Evolutionary conservation across 2,888 invertebrate species (phyloP).

Genomic region (Drosophila ustulata): DNA sequence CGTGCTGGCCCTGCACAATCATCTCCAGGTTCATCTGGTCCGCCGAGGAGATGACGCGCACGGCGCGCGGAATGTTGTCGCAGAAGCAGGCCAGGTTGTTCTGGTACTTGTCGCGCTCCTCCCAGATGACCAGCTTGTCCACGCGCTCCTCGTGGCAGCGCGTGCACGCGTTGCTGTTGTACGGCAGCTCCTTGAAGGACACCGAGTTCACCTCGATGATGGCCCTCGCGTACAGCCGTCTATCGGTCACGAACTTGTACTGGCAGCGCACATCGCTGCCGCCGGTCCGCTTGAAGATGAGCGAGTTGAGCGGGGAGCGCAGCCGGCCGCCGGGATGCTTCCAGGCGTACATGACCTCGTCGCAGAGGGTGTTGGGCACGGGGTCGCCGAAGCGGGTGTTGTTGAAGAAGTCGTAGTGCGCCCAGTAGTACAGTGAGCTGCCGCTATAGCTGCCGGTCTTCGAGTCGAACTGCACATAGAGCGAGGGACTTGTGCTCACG

Average conservation of each 20-base stretch:
- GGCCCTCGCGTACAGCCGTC: slow-evolving; percentile 92
- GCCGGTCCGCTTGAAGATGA: slow-evolving; percentile 93
- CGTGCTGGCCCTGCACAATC: slow-evolving; percentile 93
- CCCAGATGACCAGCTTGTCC: slow-evolving; percentile 93
- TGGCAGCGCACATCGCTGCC: slow-evolving; percentile 92
- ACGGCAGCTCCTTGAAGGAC: slow-evolving; percentile 93
- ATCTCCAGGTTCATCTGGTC: slow-evolving; percentile 93
- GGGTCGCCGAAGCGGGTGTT: slow-evolving; percentile 94
- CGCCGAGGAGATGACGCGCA: slow-evolving; percentile 91
- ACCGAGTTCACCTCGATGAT: slow-evolving; percentile 91
- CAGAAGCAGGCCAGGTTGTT: slow-evolving; percentile 91
- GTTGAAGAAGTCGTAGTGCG: slow-evolving; percentile 97
- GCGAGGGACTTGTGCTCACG: slow-evolving; percentile 93
- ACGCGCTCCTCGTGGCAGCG: slow-evolving; percentile 94
- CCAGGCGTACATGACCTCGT: slow-evolving; percentile 95
- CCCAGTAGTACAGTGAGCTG: slow-evolving; percentile 97
- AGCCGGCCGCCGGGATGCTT: slow-evolving; percentile 90
- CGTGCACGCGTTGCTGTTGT: slow-evolving; percentile 92
- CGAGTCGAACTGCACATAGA: slow-evolving; percentile 95
- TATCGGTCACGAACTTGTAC: slow-evolving; percentile 93
- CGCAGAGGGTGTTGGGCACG: slow-evolving; percentile 92
- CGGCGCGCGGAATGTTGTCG: slow-evolving; percentile 87
- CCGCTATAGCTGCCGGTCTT: slow-evolving; percentile 97
- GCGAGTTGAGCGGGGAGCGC: slow-evolving; percentile 93
- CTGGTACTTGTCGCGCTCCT: slow-evolving; percentile 88